Base-by-base conservation (phyloP, 2,113 vertebrate genomes). In the Candoia aspera region DNA sequence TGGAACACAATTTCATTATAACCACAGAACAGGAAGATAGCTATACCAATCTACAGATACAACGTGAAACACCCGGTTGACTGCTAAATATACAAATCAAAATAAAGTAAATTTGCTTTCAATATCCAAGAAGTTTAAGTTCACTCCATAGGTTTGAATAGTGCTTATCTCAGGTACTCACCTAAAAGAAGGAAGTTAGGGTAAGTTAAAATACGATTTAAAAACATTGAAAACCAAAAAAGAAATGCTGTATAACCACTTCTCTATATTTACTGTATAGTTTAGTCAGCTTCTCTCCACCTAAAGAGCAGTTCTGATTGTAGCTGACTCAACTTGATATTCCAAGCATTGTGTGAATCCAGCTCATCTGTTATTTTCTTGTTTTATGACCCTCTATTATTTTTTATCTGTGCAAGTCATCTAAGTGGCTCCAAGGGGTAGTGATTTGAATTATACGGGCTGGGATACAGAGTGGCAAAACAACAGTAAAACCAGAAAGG, bases 331-430 rank as follows among this genome's bases (percentile, higher is more conserved):
- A 92, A 84, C 8, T 8, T 58, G 84, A 95, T 88, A 33, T 91
- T 93, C 90, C n/a, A 92, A 88, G 68, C 68, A 73, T 37, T 37
- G 68, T 26, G 60, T 92, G 79, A 93, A 91, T 29, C 13, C 59
- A 9, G 10, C 89, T 91, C 2, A 64, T 86, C 10, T 93, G 73
- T 29, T 94, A 93, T 85, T 93, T 91, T 89, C 49, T 92, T 6
- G 37, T 2, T 95, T 96, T 94, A 94, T 93, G 93, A 49, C 85
- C 86, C 57, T 33, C 62, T 93, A 86, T 91, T 96, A 93, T 59
- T 95, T 92, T 94, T 96, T 91, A 94, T 93, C 2, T 0, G 21
- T 94, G 1, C 1, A 11, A 64, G 55, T 89, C 15, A 79, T 29
- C 29, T 10, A 62, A 90, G 64, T 88, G 87, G 90, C 88, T 93